Base-by-base conservation (phyloP, 37 sponge, comb jelly and placozoan genomes). In the Spongilla lacustris region DNA sequence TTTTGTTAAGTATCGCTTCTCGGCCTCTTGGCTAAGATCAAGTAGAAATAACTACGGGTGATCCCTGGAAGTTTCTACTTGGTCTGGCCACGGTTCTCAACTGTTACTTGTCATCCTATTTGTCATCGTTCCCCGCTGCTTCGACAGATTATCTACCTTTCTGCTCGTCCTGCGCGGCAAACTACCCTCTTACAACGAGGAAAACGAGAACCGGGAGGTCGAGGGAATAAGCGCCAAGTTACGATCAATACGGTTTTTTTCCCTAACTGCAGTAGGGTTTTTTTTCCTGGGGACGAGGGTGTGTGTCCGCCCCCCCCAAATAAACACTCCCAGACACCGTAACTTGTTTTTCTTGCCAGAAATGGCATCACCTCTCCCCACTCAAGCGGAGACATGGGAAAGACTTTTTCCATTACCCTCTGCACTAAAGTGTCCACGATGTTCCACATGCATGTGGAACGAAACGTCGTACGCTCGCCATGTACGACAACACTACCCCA, bases 1-100 rank as follows among this genome's bases (percentile, higher is more conserved):
- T n/a, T n/a, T n/a, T n/a, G 41, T 41, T 41, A 41, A 13, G 4
- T 58, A 58, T 58, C 58, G 58, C 58, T 58, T 58, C 58, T 58
- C 58, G 58, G 58, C 58, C 58, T 58, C 58, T 58, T 58, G 58
- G 58, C 58, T 58, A 58, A 58, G 58, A 58, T 58, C 58, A 58
- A 58, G 58, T 58, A 58, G 58, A 58, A 58, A 58, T 58, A 58
- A 58, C 58, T 58, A 58, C 58, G 58, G 58, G 58, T 58, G 58
- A 58, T 58, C 58, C 58, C 58, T 58, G 58, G 58, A 58, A 58
- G 58, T 14, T 58, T 58, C 58, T 58, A 58, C 58, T 58, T 58
- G 58, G 58, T 58, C 58, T 58, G 58, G 58, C 58, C 58, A 58
- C 58, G 58, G 58, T 58, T 58, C 58, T 58, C 58, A 58, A 58